Evolutionary conservation across 2,797 vertebrate species (phyloP), one percentile per base, ranked within the genome.

Genomic region (Enoplosus armatus): DNA sequence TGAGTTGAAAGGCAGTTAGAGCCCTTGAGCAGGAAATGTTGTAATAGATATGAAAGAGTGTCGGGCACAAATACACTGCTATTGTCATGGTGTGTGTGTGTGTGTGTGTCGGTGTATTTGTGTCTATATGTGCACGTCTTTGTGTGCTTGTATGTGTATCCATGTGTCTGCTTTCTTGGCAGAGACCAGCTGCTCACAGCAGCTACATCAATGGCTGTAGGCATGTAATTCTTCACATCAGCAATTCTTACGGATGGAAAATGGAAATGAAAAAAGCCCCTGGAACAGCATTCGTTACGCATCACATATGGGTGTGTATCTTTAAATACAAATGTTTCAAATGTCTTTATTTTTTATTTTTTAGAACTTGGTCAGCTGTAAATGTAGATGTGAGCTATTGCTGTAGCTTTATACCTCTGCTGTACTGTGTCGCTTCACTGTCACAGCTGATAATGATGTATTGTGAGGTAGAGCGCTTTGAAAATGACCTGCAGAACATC

Each of bases 201-300:
- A 62, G 80, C 47, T 39, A 68, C 77, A 79, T 64, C 77, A 61
- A 5, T 72, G 41, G 63, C 82, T 67, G 62, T 26, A 62, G 83
- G 80, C 81, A 59, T 64, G 66, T 75, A 64, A 77, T 88, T 78
- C 60, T 82, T 83, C 80, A 86, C 67, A 80, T 90, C 85, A 89
- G 89, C 82, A 82, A 48, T 76, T 84, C 69, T 62, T 63, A 77
- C 24, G 24, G 66, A 67, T 75, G 61, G 61, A 53, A 87, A 86
- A 80, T 74, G 55, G 18, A 82, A 77, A 79, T 65, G 58, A 67
- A 67, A 82, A 81, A 70, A 22, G 54, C 53, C 24, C 29, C 24
- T 55, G 58, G 67, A 73, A 68, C 12, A 65, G 39, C 65, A 73
- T 78, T 86, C 73, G 75, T 68, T 71, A 77, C 3, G 9, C 65